A percentile compares a stretch with the other conserved stretches of the same genome.
phyloP scores from a whole-genome alignment of 2,113 vertebrate species.

The Pardalotus punctatus region DNA sequence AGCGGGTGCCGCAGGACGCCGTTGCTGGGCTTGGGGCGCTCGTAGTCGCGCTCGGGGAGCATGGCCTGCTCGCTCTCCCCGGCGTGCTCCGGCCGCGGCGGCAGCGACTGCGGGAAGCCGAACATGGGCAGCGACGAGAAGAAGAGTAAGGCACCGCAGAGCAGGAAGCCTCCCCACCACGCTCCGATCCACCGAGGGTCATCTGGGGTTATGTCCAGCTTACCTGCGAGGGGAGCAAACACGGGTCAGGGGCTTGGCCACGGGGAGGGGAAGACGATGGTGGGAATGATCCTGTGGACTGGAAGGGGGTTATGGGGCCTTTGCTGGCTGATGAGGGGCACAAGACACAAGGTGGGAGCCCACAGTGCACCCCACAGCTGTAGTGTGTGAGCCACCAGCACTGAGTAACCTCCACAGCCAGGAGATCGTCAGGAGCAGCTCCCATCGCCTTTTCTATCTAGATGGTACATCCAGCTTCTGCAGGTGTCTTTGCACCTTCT shows the following conservation, averaged over 20 bases:
- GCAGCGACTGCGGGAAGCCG: conserved; percentile 93
- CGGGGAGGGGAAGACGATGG: rapidly evolving
- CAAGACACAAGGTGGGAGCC: neutral
- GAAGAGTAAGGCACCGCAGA: conserved; percentile 97
- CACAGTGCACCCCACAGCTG: neutral
- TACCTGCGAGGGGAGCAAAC: conserved; percentile 68
- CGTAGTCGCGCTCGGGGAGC: conserved; percentile 84
- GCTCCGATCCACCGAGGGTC: conserved; percentile 98
- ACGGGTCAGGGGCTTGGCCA: rapidly evolving
- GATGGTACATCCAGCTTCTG: neutral
- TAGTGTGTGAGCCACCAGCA: rapidly evolving
- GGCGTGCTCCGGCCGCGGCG: conserved; percentile 70
- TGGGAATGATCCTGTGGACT: rapidly evolving
- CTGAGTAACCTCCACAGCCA: neutral
- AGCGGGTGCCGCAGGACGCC: conserved; percentile 74
- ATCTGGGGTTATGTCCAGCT: conserved; percentile 88
- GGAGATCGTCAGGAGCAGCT: neutral
- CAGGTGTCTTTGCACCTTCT: neutral
- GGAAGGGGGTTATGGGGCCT: neutral
- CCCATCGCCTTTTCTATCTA: neutral
- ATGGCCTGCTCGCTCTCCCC: conserved; percentile 90
- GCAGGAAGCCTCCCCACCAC: conserved; percentile 98
- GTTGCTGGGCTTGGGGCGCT: conserved; percentile 89
- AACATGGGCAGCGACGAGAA: conserved; percentile 96
- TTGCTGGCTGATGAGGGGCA: neutral